A percentile compares a stretch with the other conserved stretches of the same genome.
These are phyloP conservation scores for Drosophila tsacasi DNA, from an alignment of 1,140 invertebrate genomes.

Conservation along the genomic window DNA sequence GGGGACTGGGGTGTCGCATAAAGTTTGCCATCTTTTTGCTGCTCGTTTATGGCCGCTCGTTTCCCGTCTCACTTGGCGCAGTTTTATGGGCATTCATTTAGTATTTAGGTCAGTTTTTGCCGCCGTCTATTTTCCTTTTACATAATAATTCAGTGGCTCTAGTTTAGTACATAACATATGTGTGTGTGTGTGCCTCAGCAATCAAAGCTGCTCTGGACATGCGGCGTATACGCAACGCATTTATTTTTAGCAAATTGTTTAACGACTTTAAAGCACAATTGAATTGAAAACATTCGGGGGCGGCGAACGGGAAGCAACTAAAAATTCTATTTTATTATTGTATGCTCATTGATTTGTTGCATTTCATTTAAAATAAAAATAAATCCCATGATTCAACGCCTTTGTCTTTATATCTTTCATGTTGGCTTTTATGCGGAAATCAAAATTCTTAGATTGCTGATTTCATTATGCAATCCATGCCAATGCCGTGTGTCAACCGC, in stretches of 20 bases:
- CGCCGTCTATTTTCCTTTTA: constrained; percentile 42
- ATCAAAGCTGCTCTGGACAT: constrained; percentile 38
- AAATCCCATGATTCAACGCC: constrained; percentile 47
- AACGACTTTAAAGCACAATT: constrained; percentile 64
- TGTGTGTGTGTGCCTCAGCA: constrained; percentile 23
- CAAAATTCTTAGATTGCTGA: constrained; percentile 26
- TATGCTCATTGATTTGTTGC: constrained; percentile 28
- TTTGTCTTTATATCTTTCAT: constrained; percentile 9
- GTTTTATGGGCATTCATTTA: constrained; percentile 80
- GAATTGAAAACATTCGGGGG: constrained; percentile 19
- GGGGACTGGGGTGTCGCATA: constrained; percentile 15
- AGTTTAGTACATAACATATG: not conserved
- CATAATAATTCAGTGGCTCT: constrained; percentile 58
- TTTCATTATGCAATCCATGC: constrained; percentile 64
- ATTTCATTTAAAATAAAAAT: constrained; percentile 42
- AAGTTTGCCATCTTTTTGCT: constrained; percentile 45
- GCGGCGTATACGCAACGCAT: constrained; percentile 70
- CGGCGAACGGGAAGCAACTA: no score
- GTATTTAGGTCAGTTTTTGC: constrained; percentile 77
- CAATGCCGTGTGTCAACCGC: constrained; percentile 68
- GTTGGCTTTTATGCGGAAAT: constrained; percentile 41
- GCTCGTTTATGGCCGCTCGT: constrained; percentile 49
- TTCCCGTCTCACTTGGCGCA: constrained; percentile 42
- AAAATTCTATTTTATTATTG: constrained; percentile 8
- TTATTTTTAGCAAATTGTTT: constrained; percentile 83